Base-by-base conservation (phyloP, 1,140 invertebrate species). In the Drosophila repleta region DNA sequence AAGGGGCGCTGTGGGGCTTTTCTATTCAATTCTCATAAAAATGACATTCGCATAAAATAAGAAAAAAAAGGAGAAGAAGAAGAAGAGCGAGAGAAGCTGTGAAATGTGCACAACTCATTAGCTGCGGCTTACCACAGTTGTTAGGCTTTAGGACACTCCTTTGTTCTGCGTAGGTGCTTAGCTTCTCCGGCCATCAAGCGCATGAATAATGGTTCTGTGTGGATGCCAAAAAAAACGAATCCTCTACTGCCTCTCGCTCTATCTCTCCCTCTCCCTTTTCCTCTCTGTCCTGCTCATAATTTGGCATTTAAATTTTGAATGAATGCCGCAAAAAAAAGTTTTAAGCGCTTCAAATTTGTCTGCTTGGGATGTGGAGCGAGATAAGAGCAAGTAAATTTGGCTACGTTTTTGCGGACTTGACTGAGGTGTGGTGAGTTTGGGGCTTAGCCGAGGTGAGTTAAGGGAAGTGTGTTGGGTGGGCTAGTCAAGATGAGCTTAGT, bases 91-190 rank as follows among this genome's bases (percentile, higher is more conserved):
- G 5, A 0, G 39, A 39, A 8, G n/a, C n/a, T 2, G 15, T n/a
- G n/a, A 15, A 41, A 41, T 41, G 39, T 51, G 15, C 48, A 52
- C 72, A 85, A 85, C 81, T 83, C 80, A 85, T 83, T 83, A 79
- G 72, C 56, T 51, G 51, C 32, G 39, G 60, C 60, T 64, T 64
- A 41, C 32, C 51, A 49, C 67, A 70, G 41, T 55, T 70, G 32
- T 18, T 32, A 35, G 61, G 41, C 58, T 55, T 21, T 51, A 5
- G 21, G 51, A 39, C 51, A 53, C 18, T 21, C 17, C 10, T 55
- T 55, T 55, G 32, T 39, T 18, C 48, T 51, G 4, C 17, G 21
- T 20, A 53, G 51, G 29, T 37, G 32, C 51, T 53, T 39, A 18
- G 32, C 51, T 21, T 35, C 20, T 37, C 26, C n/a, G 49, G 49